Evolutionary conservation across 2,797 vertebrate genomes (phyloP).

Genomic region (Hyperoplus lanceolatus): DNA sequence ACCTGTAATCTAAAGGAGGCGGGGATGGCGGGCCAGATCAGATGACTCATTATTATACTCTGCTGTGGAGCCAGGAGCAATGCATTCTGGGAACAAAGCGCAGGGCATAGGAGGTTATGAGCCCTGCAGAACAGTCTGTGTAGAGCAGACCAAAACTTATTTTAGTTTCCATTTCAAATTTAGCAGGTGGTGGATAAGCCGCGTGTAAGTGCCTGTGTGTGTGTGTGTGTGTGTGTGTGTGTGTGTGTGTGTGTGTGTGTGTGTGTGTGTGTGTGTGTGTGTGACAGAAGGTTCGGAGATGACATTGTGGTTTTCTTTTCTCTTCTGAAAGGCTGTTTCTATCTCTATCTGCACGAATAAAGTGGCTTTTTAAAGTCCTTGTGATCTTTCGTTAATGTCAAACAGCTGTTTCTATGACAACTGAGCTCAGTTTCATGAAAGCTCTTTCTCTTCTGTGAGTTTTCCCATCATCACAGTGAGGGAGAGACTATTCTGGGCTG

Average conservation of each 20-base stretch:
- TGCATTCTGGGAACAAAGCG: conserved; percentile 37
- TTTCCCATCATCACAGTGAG: not conserved
- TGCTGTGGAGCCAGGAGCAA: conserved; percentile 26
- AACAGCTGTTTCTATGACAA: conserved; percentile 61
- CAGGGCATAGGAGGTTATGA: conserved; percentile 4
- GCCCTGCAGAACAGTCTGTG: conserved; percentile 4
- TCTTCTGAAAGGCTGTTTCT: not conserved
- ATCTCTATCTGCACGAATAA: conserved; percentile 16
- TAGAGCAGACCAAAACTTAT: conserved; percentile 32
- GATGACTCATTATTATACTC: conserved; percentile 59
- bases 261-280: not conserved
- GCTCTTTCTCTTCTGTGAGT: not conserved
- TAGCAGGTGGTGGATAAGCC: conserved; percentile 36
- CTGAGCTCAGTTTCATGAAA: conserved; percentile 17
- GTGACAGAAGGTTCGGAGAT: not conserved
- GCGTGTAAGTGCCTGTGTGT: too few species aligned
- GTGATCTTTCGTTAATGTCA: conserved; percentile 31
- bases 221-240: conserved; percentile 3
- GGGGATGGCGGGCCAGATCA: conserved; percentile 33
- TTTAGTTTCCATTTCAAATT: conserved; percentile 56
- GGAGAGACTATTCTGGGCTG: not conserved
- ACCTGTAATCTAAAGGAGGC: conserved; percentile 58
- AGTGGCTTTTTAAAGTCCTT: conserved; percentile 38
- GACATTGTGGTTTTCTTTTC: not conserved
- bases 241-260: conserved; percentile 13